Conservation (phyloP, 2,797 vertebrate genomes). For the Phrynocephalus guinanensis region DNA sequence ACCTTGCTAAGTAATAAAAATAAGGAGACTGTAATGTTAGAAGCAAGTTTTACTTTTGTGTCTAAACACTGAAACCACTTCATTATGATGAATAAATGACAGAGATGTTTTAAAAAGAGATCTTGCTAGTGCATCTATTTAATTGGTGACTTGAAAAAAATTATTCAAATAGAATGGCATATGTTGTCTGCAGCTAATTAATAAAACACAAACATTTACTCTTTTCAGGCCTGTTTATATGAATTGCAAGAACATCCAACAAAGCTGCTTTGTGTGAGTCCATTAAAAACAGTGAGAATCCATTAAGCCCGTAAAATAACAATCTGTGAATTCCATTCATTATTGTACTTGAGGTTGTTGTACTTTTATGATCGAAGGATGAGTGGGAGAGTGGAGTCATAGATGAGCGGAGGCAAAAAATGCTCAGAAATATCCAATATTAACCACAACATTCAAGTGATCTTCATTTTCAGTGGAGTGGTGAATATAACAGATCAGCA, state of each 20-base stretch:
- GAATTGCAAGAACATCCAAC: constrained; percentile 56
- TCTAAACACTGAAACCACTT: background rate
- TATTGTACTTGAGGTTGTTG: constrained; percentile 56
- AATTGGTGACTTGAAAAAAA: constrained; percentile 28
- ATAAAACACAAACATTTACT: constrained; percentile 48
- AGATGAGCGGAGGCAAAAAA: constrained; percentile 35
- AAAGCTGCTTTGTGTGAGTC: constrained; percentile 60
- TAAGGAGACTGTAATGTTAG: background rate
- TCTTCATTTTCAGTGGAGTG: constrained; percentile 61
- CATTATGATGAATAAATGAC: constrained; percentile 10
- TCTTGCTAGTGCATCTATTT: constrained; percentile 29
- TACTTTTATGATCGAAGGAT: constrained; percentile 53
- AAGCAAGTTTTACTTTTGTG: background rate
- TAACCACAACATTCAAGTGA: constrained; percentile 41
- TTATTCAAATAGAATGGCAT: constrained; percentile 51
- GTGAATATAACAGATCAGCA: constrained; percentile 58
- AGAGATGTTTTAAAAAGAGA: background rate
- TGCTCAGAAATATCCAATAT: constrained; percentile 46
- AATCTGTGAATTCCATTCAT: constrained; percentile 65
- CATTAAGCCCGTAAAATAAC: constrained; percentile 65
- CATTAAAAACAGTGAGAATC: constrained; percentile 58
- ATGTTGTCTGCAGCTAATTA: constrained; percentile 34
- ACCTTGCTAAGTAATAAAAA: constrained; percentile 9
- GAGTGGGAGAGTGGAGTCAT: constrained; percentile 47
- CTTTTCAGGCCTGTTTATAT: constrained; percentile 49